Evolutionary conservation across 2,888 invertebrate genomes (phyloP), one percentile per base, ranked within the genome.

Genomic region (Philhelius pedissequus): DNA sequence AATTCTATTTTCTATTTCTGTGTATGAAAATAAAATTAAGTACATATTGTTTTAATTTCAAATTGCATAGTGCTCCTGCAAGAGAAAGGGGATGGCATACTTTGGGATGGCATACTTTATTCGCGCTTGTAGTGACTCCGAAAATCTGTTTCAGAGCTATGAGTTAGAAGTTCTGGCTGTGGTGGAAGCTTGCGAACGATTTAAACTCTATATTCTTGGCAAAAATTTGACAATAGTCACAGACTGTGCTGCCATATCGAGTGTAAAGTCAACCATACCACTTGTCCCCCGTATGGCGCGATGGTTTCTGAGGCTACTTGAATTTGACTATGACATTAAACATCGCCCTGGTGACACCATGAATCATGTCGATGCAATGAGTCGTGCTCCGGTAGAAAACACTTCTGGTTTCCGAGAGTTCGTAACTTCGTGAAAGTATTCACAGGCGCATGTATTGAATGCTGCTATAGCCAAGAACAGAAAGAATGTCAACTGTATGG

Each of bases 91-190:
- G n/a, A n/a, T n/a, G n/a, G n/a, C n/a, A n/a, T n/a, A n/a, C n/a
- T n/a, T n/a, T n/a, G n/a, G n/a, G 5, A 66, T 76, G 3, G 70
- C 81, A 8, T 86, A 86, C 48, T 82, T 66, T 22, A 81, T 74
- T 27, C 64, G 81, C 0, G 8, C 74, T 9, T 83, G 86, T 32
- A 76, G 70, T 22, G 50, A 70, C 3, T 38, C 70, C 11, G 79
- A 75, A 45, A 40, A 27, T 20, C 66, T 76, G 9, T 79, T 60
- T 35, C 76, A 76, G 9, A 73, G 73, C 5, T 79, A 83, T 20
- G 70, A 86, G 15, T 30, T 76, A 11, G 73, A 82, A 25, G 76
- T 79, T 3, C 35, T 86, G 6, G 75, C 77, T 11, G 64, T 81
- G 3, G 80, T 81, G 0, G 75, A 82, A 22, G 43, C 78, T 4